Percentiles rank a stretch among this genome's conserved stretches.
phyloP scores from a whole-genome alignment of 2,888 invertebrate species.

The Pyralis farinalis region DNA sequence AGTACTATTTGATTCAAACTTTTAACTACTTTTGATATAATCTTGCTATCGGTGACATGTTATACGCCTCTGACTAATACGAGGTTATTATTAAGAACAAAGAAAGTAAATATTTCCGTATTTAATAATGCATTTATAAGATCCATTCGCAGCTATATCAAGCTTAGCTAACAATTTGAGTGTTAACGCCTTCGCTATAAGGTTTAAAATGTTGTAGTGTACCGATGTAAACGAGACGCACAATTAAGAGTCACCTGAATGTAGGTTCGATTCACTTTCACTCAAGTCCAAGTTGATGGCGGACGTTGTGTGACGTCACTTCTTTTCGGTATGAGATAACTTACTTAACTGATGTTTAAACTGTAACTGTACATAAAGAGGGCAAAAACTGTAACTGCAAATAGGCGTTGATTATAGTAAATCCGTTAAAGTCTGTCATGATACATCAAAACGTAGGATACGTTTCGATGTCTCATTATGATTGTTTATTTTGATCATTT shows the following conservation, averaged over 20 bases:
- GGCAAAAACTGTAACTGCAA: too few species aligned
- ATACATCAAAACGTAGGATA: too few species aligned
- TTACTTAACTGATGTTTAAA: conserved; percentile 2
- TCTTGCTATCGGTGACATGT: too few species aligned
- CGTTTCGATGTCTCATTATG: too few species aligned
- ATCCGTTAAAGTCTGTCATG: too few species aligned
- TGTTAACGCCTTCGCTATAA: background rate
- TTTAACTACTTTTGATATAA: too few species aligned
- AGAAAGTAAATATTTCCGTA: background rate
- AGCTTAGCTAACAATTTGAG: background rate
- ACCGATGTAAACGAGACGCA: conserved; percentile 11
- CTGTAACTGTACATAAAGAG: too few species aligned
- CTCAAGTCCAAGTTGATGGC: conserved; percentile 15
- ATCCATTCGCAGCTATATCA: background rate
- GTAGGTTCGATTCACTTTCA: conserved; percentile 30
- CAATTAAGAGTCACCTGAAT: conserved; percentile 24
- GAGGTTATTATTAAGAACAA: background rate
- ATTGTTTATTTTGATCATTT: too few species aligned
- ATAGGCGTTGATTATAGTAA: too few species aligned
- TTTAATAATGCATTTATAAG: background rate
- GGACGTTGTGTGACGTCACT: conserved; percentile 18
- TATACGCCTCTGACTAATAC: too few species aligned
- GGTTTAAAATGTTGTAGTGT: background rate
- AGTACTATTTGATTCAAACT: too few species aligned
- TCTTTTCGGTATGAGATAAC: conserved; percentile 4